Evolutionary conservation across 1,140 invertebrate species (phyloP), one percentile per base, ranked within the genome.

Genomic region (Semibalanus balanoides): DNA sequence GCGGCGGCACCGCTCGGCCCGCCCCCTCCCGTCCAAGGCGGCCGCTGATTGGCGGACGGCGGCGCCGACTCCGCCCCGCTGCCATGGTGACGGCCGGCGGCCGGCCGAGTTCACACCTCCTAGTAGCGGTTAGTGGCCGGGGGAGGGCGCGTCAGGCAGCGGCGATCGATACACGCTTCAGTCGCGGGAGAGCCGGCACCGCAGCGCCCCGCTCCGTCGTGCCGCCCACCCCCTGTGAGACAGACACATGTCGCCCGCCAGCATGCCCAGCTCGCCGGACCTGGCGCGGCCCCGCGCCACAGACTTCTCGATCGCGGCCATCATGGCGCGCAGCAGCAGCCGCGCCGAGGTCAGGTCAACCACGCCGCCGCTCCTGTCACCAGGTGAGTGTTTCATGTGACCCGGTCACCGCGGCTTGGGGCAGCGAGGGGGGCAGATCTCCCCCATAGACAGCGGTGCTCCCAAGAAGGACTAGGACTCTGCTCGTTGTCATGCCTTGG

Each of bases 291-390:
- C 78, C 72, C 75, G 79, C 30, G 80, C 80, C 51, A 81, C 81
- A 70, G 81, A 81, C 75, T 81, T 81, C 78, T 81, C 81, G 51
- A 81, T 81, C 74, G 79, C 79, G 40, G 81, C 81, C 31, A 81
- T 81, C 76, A 81, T 81, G 81, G 80, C 79, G 69, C 74, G 79
- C 74, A 77, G 74, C 79, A 76, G 73, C 73, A 74, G 73, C 31
- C 77, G 69, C 43, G 77, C 80, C 78, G 78, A 78, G 74, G 78
- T 76, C 70, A 78, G 77, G 76, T 80, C 79, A 76, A 74, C 78
- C 31, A 79, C 77, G 74, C 76, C 78, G 79, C 77, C 78, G 74
- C 31, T 30, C 30, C 35, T 70, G 74, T 74, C 30, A 5, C 74
- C 28, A 28, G 31, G 51, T 64, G 9, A 35, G 76, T 70, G 31